Evolutionary conservation across 2,888 invertebrate species (phyloP).

Genomic region (Eilema depressum): DNA sequence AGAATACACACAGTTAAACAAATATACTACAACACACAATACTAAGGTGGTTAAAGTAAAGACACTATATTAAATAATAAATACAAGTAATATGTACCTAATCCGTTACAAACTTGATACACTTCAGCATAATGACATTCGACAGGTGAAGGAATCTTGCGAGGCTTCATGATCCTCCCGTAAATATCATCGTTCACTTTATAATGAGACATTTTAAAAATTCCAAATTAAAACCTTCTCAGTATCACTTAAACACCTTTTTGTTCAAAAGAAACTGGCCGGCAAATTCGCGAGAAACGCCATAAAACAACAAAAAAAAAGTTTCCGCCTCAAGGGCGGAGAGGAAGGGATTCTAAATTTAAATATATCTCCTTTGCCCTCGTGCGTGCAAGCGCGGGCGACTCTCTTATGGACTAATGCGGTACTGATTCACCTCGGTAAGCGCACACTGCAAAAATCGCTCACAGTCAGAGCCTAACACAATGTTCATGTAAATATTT

Average conservation of each 20-base stretch:
- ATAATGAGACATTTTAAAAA: conserved; percentile 73
- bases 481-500: conserved; percentile 81
- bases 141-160: conserved; percentile 60
- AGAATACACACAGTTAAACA: conserved; percentile 24
- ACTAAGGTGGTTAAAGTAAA: background rate
- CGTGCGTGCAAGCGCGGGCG: conserved; percentile 78
- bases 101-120: conserved; percentile 77
- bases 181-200: conserved; percentile 82
- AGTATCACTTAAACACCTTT: conserved; percentile 50
- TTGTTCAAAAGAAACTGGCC: conserved; percentile 67
- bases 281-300: conserved; percentile 63
- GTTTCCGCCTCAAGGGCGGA: conserved; percentile 68
- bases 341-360: conserved; percentile 81
- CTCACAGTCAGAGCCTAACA: conserved; percentile 69
- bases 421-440: conserved; percentile 81
- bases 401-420: conserved; percentile 82
- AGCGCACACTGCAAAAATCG: conserved; percentile 80
- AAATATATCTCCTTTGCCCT: conserved; percentile 75
- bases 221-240: conserved; percentile 47
- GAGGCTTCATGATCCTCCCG: conserved; percentile 78
- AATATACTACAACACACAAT: conserved; percentile 2
- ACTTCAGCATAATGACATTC: conserved; percentile 77
- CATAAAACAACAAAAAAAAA: conserved; percentile 59
- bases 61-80: background rate
- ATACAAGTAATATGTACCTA: conserved; percentile 67